Evolutionary conservation across 2,113 vertebrate genomes (phyloP).

Genomic region (Prunella fulvescens): DNA sequence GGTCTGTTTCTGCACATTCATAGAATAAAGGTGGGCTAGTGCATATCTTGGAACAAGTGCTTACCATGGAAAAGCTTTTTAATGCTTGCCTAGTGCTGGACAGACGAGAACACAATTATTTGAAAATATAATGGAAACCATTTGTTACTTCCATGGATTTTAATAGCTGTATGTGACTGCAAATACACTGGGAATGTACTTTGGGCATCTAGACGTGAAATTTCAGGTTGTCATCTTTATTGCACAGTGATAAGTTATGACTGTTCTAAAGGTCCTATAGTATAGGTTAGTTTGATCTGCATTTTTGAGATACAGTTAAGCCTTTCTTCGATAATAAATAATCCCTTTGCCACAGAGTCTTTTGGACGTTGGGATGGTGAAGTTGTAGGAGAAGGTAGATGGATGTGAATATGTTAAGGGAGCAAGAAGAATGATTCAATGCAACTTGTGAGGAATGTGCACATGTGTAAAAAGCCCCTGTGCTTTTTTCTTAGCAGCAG

Average conservation of each 20-base stretch:
- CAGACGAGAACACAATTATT: neutral
- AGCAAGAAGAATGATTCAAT: neutral
- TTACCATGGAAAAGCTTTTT: neutral
- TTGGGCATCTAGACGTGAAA: neutral
- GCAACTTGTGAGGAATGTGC: neutral
- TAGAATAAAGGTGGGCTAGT: neutral
- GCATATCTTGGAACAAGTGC: neutral
- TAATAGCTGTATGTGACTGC: neutral
- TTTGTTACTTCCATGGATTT: neutral
- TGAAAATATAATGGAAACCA: neutral
- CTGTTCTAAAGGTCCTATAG: neutral
- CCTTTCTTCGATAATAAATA: neutral
- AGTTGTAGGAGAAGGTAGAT: neutral
- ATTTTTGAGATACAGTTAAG: neutral
- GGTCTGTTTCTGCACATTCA: neutral
- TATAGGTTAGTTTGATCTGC: neutral
- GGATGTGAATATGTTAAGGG: neutral
- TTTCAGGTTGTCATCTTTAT: neutral
- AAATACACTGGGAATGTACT: neutral
- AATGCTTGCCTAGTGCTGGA: neutral
- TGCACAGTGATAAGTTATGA: neutral
- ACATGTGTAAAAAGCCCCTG: neutral
- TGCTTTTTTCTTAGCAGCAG: slow-evolving; percentile 68
- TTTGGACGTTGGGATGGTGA: neutral
- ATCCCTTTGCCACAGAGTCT: neutral